phyloP scores from a whole-genome alignment of 2,797 vertebrate genomes.

The Triplophysa yarkandensis region DNA sequence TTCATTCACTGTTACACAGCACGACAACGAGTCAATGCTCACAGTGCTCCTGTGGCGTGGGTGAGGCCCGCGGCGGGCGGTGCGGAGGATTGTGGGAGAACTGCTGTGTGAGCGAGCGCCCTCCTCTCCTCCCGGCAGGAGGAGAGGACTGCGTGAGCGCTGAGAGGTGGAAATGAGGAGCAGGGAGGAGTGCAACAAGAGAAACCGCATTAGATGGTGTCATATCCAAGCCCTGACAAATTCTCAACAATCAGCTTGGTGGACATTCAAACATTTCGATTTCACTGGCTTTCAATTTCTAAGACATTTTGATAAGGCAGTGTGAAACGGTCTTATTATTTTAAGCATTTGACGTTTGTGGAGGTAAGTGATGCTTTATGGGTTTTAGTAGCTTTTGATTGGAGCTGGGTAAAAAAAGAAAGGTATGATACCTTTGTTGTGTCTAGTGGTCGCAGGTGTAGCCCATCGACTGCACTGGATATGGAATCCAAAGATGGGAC shows the following conservation, averaged over 20 bases:
- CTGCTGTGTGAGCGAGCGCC: conserved; percentile 73
- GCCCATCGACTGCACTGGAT: conserved; percentile 75
- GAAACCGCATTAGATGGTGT: conserved; percentile 7
- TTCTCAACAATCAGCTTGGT: neutral
- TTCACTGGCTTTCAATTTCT: too few relatives aligned
- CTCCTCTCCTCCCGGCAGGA: conserved; percentile 68
- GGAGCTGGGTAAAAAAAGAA: neutral
- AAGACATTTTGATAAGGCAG: too few relatives aligned
- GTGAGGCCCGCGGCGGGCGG: conserved; percentile 61
- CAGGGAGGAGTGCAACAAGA: conserved; percentile 12
- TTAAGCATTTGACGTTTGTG: too few relatives aligned
- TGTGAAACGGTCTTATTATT: too few relatives aligned
- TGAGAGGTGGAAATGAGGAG: conserved; percentile 48
- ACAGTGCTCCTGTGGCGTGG: conserved; percentile 59
- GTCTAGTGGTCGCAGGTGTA: conserved; percentile 68
- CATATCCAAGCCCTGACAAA: conserved; percentile 12
- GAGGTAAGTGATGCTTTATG: neutral
- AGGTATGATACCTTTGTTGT: conserved; percentile 64
- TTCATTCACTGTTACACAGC: conserved; percentile 21
- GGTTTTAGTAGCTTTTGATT: neutral
- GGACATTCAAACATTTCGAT: neutral
- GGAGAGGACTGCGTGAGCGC: conserved; percentile 72
- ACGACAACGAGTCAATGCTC: conserved; percentile 47
- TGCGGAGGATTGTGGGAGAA: conserved; percentile 67
- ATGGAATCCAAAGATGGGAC: conserved; percentile 84